Evolutionary conservation across 1,140 invertebrate genomes (phyloP).

Genomic region (Pachypsylla venusta): DNA sequence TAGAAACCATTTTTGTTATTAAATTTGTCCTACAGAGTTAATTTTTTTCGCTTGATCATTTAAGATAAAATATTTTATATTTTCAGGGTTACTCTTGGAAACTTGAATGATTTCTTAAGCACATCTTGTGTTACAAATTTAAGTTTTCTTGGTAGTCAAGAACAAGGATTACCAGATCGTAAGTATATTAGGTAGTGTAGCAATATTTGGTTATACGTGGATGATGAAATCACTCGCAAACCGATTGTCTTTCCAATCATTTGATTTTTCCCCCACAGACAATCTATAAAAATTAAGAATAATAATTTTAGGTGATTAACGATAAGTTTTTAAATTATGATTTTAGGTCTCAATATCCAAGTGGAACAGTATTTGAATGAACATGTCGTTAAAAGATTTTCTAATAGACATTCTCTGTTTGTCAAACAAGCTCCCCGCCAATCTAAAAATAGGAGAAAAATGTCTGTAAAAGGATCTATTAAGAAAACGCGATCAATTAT

Average conservation of each 20-base stretch:
- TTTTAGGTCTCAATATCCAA: slow-evolving; percentile 55
- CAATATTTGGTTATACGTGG: too few relatives aligned
- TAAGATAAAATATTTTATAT: slow-evolving; percentile 19
- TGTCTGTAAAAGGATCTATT: slow-evolving; percentile 72
- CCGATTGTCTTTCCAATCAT: too few relatives aligned
- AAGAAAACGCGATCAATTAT: slow-evolving; percentile 76
- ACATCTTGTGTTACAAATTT: slow-evolving; percentile 93
- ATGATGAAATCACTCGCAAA: too few relatives aligned
- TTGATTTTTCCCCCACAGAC: too few relatives aligned
- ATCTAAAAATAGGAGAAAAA: slow-evolving; percentile 38
- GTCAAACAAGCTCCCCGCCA: slow-evolving; percentile 35
- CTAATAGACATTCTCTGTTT: slow-evolving; percentile 49
- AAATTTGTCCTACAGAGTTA: too few relatives aligned
- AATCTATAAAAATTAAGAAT: too few relatives aligned
- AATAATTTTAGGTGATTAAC: too few relatives aligned
- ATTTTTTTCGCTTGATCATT: slow-evolving; percentile 8
- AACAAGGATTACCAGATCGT: slow-evolving; percentile 75
- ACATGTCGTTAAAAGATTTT: slow-evolving; percentile 63
- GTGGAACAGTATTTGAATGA: slow-evolving; percentile 78
- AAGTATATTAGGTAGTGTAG: too few relatives aligned
- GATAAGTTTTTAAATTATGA: too few relatives aligned
- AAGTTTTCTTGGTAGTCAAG: slow-evolving; percentile 81
- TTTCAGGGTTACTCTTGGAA: slow-evolving; percentile 71
- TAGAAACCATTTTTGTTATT: too few relatives aligned
- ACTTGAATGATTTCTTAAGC: slow-evolving; percentile 79